Conservation (phyloP, 2,888 invertebrate species). For the Eristalis tenax region DNA sequence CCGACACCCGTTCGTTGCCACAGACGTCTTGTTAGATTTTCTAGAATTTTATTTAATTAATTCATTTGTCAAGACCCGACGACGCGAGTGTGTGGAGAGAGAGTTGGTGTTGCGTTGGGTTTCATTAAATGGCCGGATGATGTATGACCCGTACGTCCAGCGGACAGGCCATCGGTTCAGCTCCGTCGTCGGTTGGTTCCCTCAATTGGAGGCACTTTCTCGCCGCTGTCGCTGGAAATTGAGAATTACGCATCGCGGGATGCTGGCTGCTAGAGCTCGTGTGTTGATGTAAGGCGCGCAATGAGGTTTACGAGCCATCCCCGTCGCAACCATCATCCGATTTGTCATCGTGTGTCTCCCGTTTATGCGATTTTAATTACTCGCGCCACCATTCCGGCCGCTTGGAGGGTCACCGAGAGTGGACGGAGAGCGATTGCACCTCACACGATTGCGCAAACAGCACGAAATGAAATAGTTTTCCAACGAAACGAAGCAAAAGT, state of each 20-base stretch:
- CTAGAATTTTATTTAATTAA: constrained; percentile 70
- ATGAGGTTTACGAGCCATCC: constrained; percentile 29
- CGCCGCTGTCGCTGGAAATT: constrained; percentile 15
- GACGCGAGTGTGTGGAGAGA: constrained; percentile 40
- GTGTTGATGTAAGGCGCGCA: neutral
- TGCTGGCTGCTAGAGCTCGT: constrained; percentile 36
- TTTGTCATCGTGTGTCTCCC: constrained; percentile 41
- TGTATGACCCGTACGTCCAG: constrained; percentile 71
- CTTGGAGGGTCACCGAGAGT: constrained; percentile 31
- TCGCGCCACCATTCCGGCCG: constrained; percentile 7
- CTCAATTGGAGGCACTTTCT: constrained; percentile 66
- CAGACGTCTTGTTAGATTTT: constrained; percentile 53
- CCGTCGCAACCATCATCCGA: constrained; percentile 30
- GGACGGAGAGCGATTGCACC: constrained; percentile 26
- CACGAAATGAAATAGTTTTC: constrained; percentile 28
- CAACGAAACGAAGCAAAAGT: neutral
- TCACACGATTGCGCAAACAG: constrained; percentile 35
- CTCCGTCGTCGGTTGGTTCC: constrained; percentile 49
- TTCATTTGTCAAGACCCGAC: constrained; percentile 50
- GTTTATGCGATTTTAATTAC: constrained; percentile 67
- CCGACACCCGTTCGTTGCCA: neutral
- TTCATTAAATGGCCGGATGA: constrained; percentile 71
- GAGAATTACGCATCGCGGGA: constrained; percentile 15
- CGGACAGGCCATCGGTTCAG: constrained; percentile 55
- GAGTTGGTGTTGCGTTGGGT: constrained; percentile 34